Evolutionary conservation across 2,888 invertebrate species (phyloP).

Genomic region (Pachymerium ferrugineum): DNA sequence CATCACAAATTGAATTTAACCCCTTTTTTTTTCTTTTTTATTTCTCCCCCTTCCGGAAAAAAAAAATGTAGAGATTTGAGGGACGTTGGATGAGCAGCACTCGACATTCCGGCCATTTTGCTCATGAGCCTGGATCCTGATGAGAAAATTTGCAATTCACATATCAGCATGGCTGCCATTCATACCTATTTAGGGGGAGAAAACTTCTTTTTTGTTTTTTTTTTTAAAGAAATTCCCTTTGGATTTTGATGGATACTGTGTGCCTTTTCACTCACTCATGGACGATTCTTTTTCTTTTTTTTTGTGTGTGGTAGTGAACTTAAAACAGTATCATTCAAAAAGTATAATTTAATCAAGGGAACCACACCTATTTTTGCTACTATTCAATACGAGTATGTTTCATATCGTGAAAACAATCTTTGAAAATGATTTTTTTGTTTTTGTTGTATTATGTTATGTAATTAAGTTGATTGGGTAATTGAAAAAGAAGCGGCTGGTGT

Average conservation of each 20-base stretch:
- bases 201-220: no score
- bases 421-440: neutral
- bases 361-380: conserved; percentile 8
- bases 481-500: neutral
- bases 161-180: conserved; percentile 10
- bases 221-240: no score
- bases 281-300: no score
- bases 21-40: no score
- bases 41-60: no score
- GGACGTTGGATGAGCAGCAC: neutral
- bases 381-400: conserved; percentile 19
- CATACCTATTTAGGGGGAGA: no score
- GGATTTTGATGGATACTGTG: neutral
- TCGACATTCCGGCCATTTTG: conserved; percentile 17
- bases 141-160: conserved; percentile 3
- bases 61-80: neutral
- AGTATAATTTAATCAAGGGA: neutral
- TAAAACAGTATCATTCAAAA: neutral
- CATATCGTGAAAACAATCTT: neutral
- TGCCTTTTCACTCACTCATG: conserved; percentile 5
- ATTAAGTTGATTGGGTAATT: neutral
- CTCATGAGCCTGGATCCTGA: neutral
- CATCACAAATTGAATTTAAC: no score
- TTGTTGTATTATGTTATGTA: neutral
- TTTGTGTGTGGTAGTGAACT: neutral